Percentiles rank a stretch among this genome's conserved stretches.
Evolutionary conservation across 2,888 invertebrate species (phyloP).

Genomic region (Neria commutata): DNA sequence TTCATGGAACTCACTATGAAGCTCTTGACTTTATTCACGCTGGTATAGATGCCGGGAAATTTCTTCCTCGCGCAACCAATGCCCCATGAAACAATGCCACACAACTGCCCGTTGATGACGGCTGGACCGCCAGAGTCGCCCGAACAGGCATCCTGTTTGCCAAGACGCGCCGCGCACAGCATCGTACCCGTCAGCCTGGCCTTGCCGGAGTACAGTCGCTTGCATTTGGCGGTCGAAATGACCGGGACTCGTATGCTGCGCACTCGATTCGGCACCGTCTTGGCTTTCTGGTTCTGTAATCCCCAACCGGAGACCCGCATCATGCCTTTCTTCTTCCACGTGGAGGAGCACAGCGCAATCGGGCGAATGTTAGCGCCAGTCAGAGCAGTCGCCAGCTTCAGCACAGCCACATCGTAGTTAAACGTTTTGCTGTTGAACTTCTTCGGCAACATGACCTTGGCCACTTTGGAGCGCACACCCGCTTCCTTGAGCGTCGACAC

Average conservation of each 20-base stretch:
- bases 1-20: conserved; percentile 14
- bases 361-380: conserved; percentile 18
- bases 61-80: conserved; percentile 60
- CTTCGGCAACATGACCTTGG: conserved; percentile 4
- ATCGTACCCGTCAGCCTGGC: conserved; percentile 27
- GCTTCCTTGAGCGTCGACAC: conserved; percentile 10
- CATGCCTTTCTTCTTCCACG: too few species aligned
- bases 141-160: conserved; percentile 35
- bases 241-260: conserved; percentile 21
- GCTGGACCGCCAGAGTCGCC: conserved; percentile 41
- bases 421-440: conserved; percentile 10
- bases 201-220: not conserved
- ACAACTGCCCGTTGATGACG: conserved; percentile 30
- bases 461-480: conserved; percentile 6
- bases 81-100: conserved; percentile 71
- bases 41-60: conserved; percentile 73
- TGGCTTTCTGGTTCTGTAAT: not conserved
- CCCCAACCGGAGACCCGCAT: conserved; percentile 39
- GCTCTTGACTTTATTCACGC: not conserved
- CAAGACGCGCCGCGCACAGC: conserved; percentile 33
- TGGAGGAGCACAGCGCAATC: conserved; percentile 25
- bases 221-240: conserved; percentile 9
- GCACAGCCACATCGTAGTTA: conserved; percentile 33
- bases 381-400: conserved; percentile 18
- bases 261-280: conserved; percentile 16